A percentile compares a stretch with the other conserved stretches of the same genome.
These are phyloP conservation scores for Rhombomys opimus DNA, from an alignment of 2,113 vertebrate genomes.

Conservation along the genomic window DNA sequence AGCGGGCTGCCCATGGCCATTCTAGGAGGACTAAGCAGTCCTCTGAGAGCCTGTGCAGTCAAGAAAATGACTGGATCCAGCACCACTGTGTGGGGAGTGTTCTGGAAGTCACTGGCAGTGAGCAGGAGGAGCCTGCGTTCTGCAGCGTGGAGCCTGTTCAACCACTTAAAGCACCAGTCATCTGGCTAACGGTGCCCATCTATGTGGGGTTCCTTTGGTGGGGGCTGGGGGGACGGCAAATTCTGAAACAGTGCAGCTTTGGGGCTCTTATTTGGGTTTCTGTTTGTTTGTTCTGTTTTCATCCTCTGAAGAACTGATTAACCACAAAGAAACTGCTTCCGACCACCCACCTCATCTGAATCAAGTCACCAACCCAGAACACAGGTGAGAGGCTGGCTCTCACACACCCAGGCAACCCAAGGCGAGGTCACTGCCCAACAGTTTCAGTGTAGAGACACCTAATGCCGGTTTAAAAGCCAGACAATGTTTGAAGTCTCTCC, in stretches of 20 bases:
- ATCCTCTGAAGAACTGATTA: conserved; percentile 62
- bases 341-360: conserved; percentile 63
- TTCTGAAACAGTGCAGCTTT: conserved; percentile 53
- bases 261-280: background rate
- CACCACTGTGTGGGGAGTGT: background rate
- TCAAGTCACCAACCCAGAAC: conserved; percentile 30
- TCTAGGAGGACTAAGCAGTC: background rate
- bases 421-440: conserved; percentile 62
- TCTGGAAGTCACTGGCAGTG: background rate
- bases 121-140: background rate
- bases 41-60: background rate
- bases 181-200: conserved; percentile 51
- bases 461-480: conserved; percentile 66
- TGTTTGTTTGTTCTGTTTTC: background rate
- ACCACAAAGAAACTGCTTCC: conserved; percentile 72
- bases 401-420: conserved; percentile 56
- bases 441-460: conserved; percentile 73
- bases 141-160: background rate
- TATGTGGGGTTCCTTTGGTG: conserved; percentile 38
- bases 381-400: conserved; percentile 46
- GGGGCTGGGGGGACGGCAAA: background rate
- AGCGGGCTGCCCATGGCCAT: background rate
- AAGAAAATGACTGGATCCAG: background rate
- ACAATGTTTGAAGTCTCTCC: conserved; percentile 37
- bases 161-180: conserved; percentile 38